These are phyloP conservation scores for Bicyclus anynana DNA, from an alignment of 1,140 invertebrate genomes.

Conservation along the genomic window DNA sequence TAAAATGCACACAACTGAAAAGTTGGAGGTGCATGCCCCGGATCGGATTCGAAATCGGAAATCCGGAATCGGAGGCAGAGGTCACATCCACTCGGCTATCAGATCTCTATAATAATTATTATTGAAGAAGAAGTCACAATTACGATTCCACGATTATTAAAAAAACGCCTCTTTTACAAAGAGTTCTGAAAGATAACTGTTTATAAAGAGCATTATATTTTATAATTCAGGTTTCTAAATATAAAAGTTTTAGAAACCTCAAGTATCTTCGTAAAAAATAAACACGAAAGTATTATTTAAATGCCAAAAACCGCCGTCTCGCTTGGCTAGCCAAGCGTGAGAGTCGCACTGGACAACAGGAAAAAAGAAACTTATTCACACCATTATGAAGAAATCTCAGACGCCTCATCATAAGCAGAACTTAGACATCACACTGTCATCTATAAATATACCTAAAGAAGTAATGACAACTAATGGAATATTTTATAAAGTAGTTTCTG, in stretches of 20 bases:
- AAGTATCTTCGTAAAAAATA: slow-evolving; percentile 7
- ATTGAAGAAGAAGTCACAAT: too few species aligned
- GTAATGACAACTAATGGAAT: background rate
- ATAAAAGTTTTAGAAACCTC: slow-evolving; percentile 12
- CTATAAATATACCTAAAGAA: background rate
- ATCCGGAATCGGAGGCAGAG: too few species aligned
- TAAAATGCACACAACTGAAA: too few species aligned
- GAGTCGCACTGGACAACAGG: background rate
- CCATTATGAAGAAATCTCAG: slow-evolving; percentile 25
- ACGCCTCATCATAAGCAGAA: background rate
- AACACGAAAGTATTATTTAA: slow-evolving; percentile 20
- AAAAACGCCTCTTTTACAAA: too few species aligned
- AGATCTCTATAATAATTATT: too few species aligned
- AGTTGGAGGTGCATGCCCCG: too few species aligned
- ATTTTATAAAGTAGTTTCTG: background rate
- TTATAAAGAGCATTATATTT: background rate
- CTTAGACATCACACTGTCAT: background rate
- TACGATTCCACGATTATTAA: too few species aligned
- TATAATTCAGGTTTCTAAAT: background rate
- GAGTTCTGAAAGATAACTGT: too few species aligned
- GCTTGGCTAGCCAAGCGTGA: slow-evolving; percentile 9
- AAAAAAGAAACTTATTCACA: slow-evolving; percentile 16
- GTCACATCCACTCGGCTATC: too few species aligned
- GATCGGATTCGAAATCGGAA: too few species aligned
- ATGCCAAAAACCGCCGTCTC: slow-evolving; percentile 27